Evolutionary conservation across 64 coral and sea anemone species (phyloP), one percentile per base, ranked within the genome.

Genomic region (Hydrozoanthus tunicans): DNA sequence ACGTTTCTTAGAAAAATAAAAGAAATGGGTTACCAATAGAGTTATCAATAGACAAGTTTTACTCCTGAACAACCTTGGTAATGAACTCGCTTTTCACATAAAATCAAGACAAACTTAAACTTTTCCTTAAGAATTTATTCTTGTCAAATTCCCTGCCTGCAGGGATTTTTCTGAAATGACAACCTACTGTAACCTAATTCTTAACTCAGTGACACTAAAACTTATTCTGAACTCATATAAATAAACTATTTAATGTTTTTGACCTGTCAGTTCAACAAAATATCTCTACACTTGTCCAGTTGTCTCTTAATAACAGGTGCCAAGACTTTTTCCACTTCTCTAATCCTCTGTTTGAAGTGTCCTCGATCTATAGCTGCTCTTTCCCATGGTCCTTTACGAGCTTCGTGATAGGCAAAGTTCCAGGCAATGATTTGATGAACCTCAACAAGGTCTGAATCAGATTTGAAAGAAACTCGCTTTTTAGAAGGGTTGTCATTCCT

Each of bases 321-420:
- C 23, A 88, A 75, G 10, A 88, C 56, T 51, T 55, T 56, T 57
- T 88, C 84, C 73, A 88, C 23, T 88, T 88, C 84, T 14, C 6
- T 32, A 43, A 88, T 88, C 51, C 84, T n/a, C 53, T 88, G 84
- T 59, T 73, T 73, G 56, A 88, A 88, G 56, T 73, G 84, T 8
- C 68, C 84, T 27, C 84, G 67, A 57, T 88, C 67, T 51, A 69
- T 20, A 14, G 84, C 84, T 8, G 56, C 84, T 43, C 84, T 88
- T 88, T 88, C 84, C 84, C 84, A 88, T 75, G 54, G 84, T 74
- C 84, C 84, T 74, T 88, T 88, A 70, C 84, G 84, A 73, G 84
- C 84, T 17, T 23, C 20, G 13, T 75, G 84, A 88, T 88, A 88
- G 6, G 84, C 84, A 88, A 74, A 88, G 7, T 88, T 73, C 84